Base-by-base conservation (phyloP, 2,888 invertebrate species). In the Dicycla oo region DNA sequence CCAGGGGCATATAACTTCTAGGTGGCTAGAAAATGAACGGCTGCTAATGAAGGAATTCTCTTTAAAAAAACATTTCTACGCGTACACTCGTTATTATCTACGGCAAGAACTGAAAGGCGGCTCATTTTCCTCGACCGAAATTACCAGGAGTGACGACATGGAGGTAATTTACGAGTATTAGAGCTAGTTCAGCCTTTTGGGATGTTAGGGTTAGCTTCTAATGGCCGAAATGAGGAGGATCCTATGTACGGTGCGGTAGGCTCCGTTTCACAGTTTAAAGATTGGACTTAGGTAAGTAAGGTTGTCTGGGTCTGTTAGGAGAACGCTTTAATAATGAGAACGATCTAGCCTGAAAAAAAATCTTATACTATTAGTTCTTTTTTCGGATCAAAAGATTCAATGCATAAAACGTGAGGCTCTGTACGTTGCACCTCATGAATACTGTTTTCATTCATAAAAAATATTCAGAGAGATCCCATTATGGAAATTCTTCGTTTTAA, bases 151-250 rank as follows among this genome's bases (percentile, higher is more conserved):
- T 78, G 78, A 79, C 72, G 73, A 81, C 61, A 57, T 78, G 73
- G 65, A 72, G 71, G 73, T 79, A 85, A 83, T 81, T 85, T 83
- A 85, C 63, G 78, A 72, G 67, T 80, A 85, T 73, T 75, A 83
- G 64, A 68, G 62, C 57, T 78, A 65, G 73, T 78, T 58, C 67
- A 63, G 66, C 53, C 69, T 82, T 82, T 74, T 61, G 67, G 61
- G 58, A 78, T 71, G 56, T 79, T 83, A 49, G 73, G 78, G 73
- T 68, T 73, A 70, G 57, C 26, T 69, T 45, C 62, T 82, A 82
- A 83, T 78, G 68, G 51, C 38, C 68, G n/a, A 49, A 71, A 78
- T 64, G 53, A 63, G 62, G 60, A 68, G 49, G 67, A 69, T 68
- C 49, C 63, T 78, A 69, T 73, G 67, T 69, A 73, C 23, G 26